Base-by-base conservation (phyloP, 2,888 invertebrate genomes). In the Cyclophora albipunctata region DNA sequence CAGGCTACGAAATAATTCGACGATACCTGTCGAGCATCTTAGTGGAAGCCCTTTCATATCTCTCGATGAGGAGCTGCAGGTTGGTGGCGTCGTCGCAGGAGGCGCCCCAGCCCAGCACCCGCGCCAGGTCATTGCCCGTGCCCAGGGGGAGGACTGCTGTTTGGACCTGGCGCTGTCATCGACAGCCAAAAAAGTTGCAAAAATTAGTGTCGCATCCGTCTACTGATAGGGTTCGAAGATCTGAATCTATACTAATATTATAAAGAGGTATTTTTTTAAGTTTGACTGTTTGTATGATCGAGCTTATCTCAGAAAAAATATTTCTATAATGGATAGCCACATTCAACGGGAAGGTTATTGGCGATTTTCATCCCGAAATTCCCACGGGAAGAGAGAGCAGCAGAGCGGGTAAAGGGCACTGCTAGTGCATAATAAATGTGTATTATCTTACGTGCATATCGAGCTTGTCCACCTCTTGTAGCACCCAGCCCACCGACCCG, bases 401-500 rank as follows among this genome's bases (percentile, higher is more conserved):
- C 20, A 20, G 20, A 20, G 20, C 20, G 20, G 20, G 20, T 20
- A 20, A 20, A 20, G 20, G 20, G 20, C 20, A 20, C 20, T 20
- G 20, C 20, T 20, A 20, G 20, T 20, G 20, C 20, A 20, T 20
- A 20, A 20, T 20, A 20, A 20, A 20, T 20, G 20, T 20, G 20
- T 20, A 20, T 1, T 20, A 20, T 20, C 94, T 92, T 84, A 98
- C 97, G 84, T 97, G 96, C 94, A 98, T 95, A 74, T 96, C 95
- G 63, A 98, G 91, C 68, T 95, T 94, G 85, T 98, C 98, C 62
- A 98, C 96, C 84, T 98, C 98, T 60, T 96, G 95, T 57, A 99
- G 91, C 55, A 99, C 98, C 98, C 98, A 99, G 49, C 98, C 98
- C 5, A 98, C 97, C 40, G 97, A 98, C 33, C 98, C 98, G 80